Evolutionary conservation across 2,113 vertebrate species (phyloP), one percentile per base, ranked within the genome.

Genomic region (Miniopterus natalensis): DNA sequence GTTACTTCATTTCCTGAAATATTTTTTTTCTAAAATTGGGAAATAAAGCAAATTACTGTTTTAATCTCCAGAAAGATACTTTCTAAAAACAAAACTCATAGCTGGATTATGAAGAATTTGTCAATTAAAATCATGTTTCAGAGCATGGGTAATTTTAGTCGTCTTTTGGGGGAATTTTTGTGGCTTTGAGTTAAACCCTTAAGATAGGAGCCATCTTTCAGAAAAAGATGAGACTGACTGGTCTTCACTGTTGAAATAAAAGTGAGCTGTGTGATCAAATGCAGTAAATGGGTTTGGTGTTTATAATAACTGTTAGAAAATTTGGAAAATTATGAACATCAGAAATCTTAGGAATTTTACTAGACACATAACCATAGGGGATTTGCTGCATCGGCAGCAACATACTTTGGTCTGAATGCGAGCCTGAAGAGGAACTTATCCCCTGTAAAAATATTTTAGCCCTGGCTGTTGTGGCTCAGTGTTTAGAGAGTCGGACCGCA

Each of bases 211-310:
- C 78, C n/a, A n/a, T 94, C 79, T 89, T 94, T 94, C 61, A 85
- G 80, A 84, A 93, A 92, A 71, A 78, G 85, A 51, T 84, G 71
- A 77, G 25, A 88, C 14, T 84, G 53, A 88, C 13, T 78, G 63
- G 55, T 66, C 53, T 95, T 96, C 31, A 90, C 36, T 93, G 23
- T 73, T 63, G 68, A 49, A 83, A 94, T 88, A 79, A 88, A 96
- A 95, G 81, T 90, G 45, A 63, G 20, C 83, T 83, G 8, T 96
- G 4, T 89, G 81, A 75, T 96, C 57, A 95, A 73, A 51, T 90
- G 74, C 40, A 87, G 25, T 73, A 49, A 89, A 92, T 92, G 42
- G 29, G 13, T 73, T 88, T 92, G 51, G 42, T 95, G n/a, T 94
- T 95, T 86, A 45, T 79, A 59, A 71, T 73, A 95, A 91, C 92